A percentile compares a stretch with the other conserved stretches of the same genome.
Evolutionary conservation across 2,888 invertebrate genomes (phyloP).

Genomic region (Cerceris rybyensis): DNA sequence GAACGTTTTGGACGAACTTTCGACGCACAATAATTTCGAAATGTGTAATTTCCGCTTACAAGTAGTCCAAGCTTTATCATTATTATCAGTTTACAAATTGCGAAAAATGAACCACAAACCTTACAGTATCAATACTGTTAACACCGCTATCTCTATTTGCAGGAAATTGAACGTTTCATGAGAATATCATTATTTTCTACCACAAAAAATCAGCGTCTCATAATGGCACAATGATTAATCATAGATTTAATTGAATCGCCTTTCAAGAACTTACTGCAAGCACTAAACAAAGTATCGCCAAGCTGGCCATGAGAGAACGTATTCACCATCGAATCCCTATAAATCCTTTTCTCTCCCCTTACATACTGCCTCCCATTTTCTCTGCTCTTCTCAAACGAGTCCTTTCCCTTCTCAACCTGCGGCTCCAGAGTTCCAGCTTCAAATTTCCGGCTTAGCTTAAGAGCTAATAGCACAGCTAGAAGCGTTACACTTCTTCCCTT

Average conservation of each 20-base stretch:
- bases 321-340: conserved; percentile 68
- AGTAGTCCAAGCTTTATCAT: no score
- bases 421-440: conserved; percentile 66
- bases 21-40: no score
- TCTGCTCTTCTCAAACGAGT: neutral
- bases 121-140: no score
- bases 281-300: conserved; percentile 67
- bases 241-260: conserved; percentile 50
- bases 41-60: no score
- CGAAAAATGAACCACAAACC: no score
- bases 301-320: conserved; percentile 53
- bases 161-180: no score
- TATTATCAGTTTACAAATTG: no score
- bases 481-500: conserved; percentile 43
- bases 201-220: neutral
- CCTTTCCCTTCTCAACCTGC: conserved; percentile 17
- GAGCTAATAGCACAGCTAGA: conserved; percentile 73
- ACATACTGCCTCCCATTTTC: conserved; percentile 15
- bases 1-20: no score
- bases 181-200: no score
- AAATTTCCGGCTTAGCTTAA: conserved; percentile 77
- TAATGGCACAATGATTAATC: conserved; percentile 4
- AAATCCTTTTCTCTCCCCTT: conserved; percentile 53
- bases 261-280: conserved; percentile 36
- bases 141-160: no score